Evolutionary conservation across 2,113 vertebrate genomes (phyloP).

Genomic region (Atractosteus spatula): DNA sequence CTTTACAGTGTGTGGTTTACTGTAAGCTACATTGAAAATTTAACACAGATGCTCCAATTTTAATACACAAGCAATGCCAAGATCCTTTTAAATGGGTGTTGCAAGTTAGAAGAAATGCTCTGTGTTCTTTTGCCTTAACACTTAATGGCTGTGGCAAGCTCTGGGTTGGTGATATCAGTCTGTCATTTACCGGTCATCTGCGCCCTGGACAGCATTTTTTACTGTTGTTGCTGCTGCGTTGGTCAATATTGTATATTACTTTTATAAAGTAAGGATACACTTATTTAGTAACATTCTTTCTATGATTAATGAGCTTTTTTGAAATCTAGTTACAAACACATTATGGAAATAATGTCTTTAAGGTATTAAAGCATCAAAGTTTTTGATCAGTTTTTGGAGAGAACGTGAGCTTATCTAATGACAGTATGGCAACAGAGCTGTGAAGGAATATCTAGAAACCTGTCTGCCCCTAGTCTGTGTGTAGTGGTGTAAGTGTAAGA

Average conservation of each 20-base stretch:
- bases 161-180: background rate
- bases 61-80: background rate
- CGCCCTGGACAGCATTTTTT: too few relatives aligned
- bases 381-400: background rate
- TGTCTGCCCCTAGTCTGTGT: too few relatives aligned
- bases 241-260: too few relatives aligned
- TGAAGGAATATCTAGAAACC: conserved; percentile 1
- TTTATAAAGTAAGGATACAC: too few relatives aligned
- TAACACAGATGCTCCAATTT: conserved; percentile 16
- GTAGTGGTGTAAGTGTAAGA: too few relatives aligned
- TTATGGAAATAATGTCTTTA: too few relatives aligned
- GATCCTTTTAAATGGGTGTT: background rate
- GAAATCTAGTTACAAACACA: too few relatives aligned
- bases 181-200: background rate
- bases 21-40: conserved; percentile 11
- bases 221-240: too few relatives aligned
- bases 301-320: too few relatives aligned
- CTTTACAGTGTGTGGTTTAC: conserved; percentile 8
- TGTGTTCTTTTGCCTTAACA: conserved; percentile 8
- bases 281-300: too few relatives aligned
- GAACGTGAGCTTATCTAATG: background rate
- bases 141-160: background rate
- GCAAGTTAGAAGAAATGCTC: conserved; percentile 3
- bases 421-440: background rate
- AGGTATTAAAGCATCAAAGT: too few relatives aligned